phyloP scores from a whole-genome alignment of 2,888 invertebrate genomes.

The Atethmia centrago region DNA sequence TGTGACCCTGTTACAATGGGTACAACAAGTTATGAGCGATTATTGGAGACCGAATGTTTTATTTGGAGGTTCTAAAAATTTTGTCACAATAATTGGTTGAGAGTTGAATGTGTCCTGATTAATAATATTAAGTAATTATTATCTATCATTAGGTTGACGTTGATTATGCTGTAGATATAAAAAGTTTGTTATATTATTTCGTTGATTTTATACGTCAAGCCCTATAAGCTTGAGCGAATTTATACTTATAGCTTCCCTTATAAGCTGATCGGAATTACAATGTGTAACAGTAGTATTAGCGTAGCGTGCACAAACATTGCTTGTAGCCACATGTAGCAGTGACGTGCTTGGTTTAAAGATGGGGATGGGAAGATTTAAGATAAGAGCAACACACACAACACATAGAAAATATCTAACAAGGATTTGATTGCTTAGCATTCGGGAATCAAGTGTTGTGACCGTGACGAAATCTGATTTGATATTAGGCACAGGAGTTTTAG shows the following conservation, averaged over 20 bases:
- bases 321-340: constrained; percentile 26
- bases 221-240: background rate
- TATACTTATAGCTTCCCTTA: constrained; percentile 21
- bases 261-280: constrained; percentile 30
- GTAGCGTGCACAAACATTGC: constrained; percentile 41
- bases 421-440: background rate
- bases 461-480: background rate
- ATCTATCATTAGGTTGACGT: constrained; percentile 1
- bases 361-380: constrained; percentile 22
- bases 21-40: constrained; percentile 41
- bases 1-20: constrained; percentile 66
- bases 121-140: constrained; percentile 27
- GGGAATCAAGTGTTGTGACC: background rate
- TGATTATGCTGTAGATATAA: background rate
- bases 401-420: background rate
- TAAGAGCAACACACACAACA: background rate
- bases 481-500: no score
- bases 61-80: constrained; percentile 49
- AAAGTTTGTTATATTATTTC: constrained; percentile 4
- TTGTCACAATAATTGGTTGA: constrained; percentile 44
- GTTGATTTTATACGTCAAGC: background rate
- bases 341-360: constrained; percentile 41
- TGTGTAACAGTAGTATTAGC: constrained; percentile 40
- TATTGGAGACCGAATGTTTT: constrained; percentile 47
- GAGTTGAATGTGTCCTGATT: constrained; percentile 35